Percentiles rank a stretch among this genome's conserved stretches.
phyloP scores from a whole-genome alignment of 30 jellyfish, hydroid and myxozoan species.

The Sanderia malayensis region DNA sequence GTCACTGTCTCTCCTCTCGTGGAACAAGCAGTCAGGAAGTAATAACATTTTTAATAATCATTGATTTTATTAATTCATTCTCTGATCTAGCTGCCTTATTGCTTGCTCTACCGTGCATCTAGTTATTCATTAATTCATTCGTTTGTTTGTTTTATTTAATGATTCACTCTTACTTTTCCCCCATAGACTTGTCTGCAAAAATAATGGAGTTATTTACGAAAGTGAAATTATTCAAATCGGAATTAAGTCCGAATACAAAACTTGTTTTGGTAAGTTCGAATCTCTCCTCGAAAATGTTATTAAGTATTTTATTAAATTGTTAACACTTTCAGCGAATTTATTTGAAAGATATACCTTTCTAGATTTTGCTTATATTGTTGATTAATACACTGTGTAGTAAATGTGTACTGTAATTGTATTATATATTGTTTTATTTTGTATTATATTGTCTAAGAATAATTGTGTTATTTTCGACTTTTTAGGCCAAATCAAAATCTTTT shows the following conservation, averaged over 20 bases:
- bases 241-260: conserved; percentile 77
- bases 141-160: not conserved
- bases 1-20: conserved; percentile 44
- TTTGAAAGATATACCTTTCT: too few species aligned
- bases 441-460: too few species aligned
- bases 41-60: too few species aligned
- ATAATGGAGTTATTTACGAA: conserved; percentile 89
- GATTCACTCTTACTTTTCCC: too few species aligned
- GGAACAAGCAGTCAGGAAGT: conserved; percentile 51
- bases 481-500: conserved; percentile 83
- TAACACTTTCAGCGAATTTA: not conserved
- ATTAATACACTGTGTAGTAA: not conserved
- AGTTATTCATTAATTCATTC: not conserved
- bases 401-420: too few species aligned
- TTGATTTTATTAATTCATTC: too few species aligned
- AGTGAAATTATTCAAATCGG: conserved; percentile 90
- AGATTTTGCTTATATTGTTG: not conserved
- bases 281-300: not conserved
- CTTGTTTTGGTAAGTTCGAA: conserved; percentile 44
- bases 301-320: not conserved
- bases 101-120: not conserved
- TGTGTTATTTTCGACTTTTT: too few species aligned
- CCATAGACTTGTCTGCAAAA: conserved; percentile 81
- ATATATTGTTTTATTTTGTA: too few species aligned
- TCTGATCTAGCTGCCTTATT: not conserved